A percentile compares a stretch with the other conserved stretches of the same genome.
These are phyloP conservation scores for Esox masquinongy DNA, from an alignment of 2,797 vertebrate species.

Conservation along the genomic window DNA sequence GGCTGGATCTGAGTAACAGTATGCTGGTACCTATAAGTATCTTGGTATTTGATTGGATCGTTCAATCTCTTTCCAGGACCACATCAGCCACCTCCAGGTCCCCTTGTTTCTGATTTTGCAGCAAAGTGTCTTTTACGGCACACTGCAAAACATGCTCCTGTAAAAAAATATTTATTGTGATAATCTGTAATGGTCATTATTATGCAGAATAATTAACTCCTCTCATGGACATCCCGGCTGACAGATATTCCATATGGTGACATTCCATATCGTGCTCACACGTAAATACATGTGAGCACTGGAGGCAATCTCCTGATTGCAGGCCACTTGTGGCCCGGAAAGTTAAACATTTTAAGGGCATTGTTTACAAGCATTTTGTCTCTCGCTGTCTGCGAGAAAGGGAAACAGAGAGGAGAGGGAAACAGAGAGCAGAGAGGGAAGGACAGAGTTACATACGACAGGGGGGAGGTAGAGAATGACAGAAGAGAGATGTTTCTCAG, in stretches of 20 bases:
- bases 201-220: neutral
- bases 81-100: too few relatives aligned
- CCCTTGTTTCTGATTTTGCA: too few relatives aligned
- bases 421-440: neutral
- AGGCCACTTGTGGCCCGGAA: neutral
- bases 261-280: too few relatives aligned
- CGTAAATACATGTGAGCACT: neutral
- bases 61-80: too few relatives aligned
- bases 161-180: neutral
- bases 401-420: neutral
- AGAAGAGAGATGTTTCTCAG: conserved; percentile 7
- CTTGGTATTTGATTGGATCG: too few relatives aligned
- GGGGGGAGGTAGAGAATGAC: neutral
- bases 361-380: neutral
- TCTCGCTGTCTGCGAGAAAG: conserved; percentile 22
- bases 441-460: neutral
- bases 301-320: neutral
- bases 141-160: neutral
- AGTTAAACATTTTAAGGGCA: neutral
- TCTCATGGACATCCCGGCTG: neutral
- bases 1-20: too few relatives aligned
- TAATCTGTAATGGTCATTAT: neutral
- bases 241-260: neutral
- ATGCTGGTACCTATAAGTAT: too few relatives aligned
- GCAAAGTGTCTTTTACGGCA: too few relatives aligned